phyloP scores from a whole-genome alignment of 2,888 invertebrate genomes.

The Phragmatobia fuliginosa region DNA sequence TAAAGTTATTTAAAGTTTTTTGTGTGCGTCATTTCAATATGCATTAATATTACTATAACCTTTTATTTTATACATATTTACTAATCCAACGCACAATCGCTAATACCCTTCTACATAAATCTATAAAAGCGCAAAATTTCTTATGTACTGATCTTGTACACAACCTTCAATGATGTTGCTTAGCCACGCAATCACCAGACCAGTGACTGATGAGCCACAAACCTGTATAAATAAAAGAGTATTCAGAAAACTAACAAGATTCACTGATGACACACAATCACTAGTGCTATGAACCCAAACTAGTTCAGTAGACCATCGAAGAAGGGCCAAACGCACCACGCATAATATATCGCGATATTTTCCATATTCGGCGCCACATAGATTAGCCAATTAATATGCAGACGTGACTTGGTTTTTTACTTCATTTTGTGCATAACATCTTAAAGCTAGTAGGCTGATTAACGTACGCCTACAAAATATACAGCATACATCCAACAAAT shows the following conservation, averaged over 20 bases:
- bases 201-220: not conserved
- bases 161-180: not conserved
- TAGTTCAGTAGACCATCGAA: conserved; percentile 46
- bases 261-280: conserved; percentile 25
- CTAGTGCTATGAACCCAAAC: conserved; percentile 43
- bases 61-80: not conserved
- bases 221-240: not conserved
- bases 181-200: not conserved
- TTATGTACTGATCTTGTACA: not conserved
- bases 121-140: not conserved
- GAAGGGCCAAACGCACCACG: conserved; percentile 40
- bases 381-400: conserved; percentile 18
- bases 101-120: not conserved
- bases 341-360: conserved; percentile 37
- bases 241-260: conserved; percentile 5
- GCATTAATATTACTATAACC: not conserved
- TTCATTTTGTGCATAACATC: conserved; percentile 10
- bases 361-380: conserved; percentile 21
- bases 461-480: not conserved
- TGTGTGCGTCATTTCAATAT: not conserved
- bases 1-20: too few relatives aligned
- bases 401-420: conserved; percentile 8
- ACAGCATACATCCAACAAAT: not conserved
- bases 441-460: not conserved
- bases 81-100: not conserved